Evolutionary conservation across 1,140 invertebrate genomes (phyloP).

Genomic region (Triops longicaudatus): DNA sequence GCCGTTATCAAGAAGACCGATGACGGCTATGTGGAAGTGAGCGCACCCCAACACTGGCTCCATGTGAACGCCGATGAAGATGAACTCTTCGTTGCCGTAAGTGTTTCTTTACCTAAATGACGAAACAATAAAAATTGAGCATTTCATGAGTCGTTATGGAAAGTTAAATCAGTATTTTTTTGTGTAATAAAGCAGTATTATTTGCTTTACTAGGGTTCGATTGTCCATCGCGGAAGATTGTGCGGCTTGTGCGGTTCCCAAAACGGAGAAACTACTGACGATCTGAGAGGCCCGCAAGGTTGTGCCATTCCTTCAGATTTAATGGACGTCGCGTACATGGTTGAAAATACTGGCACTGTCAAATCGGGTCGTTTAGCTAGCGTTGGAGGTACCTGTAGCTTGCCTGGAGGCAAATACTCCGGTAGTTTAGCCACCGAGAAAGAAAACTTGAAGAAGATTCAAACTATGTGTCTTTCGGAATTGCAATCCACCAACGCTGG

Average conservation of each 20-base stretch:
- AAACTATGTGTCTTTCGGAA: not conserved
- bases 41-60: constrained; percentile 23
- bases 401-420: constrained; percentile 5
- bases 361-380: not conserved
- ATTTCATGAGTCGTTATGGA: too few species aligned
- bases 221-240: constrained; percentile 27
- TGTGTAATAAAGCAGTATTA: too few species aligned
- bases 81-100: not conserved
- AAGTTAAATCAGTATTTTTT: too few species aligned
- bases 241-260: constrained; percentile 30
- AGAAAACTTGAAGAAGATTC: not conserved
- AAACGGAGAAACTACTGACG: constrained; percentile 26
- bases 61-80: constrained; percentile 17
- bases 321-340: constrained; percentile 26
- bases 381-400: not conserved
- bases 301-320: constrained; percentile 16
- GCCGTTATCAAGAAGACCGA: constrained; percentile 19
- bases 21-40: constrained; percentile 23
- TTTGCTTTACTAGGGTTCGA: constrained; percentile 16
- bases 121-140: too few species aligned
- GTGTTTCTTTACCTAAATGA: not conserved
- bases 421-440: not conserved
- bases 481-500: not conserved
- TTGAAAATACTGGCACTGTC: not conserved
- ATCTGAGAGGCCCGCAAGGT: constrained; percentile 28